Conservation (phyloP, 2,797 vertebrate genomes). For the Champsocephalus gunnari region DNA sequence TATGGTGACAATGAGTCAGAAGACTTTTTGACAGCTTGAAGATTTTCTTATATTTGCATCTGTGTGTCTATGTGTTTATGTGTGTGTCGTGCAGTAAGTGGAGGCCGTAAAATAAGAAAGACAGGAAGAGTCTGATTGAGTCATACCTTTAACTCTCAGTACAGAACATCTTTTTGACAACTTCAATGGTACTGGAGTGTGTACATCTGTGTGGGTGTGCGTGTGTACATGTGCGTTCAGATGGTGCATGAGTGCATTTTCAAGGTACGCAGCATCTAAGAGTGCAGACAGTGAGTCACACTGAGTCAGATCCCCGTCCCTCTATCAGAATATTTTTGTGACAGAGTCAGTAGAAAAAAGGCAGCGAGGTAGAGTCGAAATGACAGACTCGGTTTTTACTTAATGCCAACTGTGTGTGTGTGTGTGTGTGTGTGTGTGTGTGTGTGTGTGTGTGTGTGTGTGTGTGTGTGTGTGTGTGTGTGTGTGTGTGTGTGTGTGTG, state of each 20-base stretch:
- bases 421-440: neutral
- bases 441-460: neutral
- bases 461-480: too few relatives aligned
- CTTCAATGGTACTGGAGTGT: constrained; percentile 37
- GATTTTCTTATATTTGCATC: neutral
- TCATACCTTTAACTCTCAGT: constrained; percentile 53
- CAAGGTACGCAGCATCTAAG: constrained; percentile 30
- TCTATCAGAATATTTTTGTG: constrained; percentile 65
- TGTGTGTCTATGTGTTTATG: neutral
- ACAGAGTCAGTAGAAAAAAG: constrained; percentile 56
- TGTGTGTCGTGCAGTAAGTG: neutral
- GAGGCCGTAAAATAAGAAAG: constrained; percentile 30
- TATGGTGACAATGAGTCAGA: constrained; percentile 22
- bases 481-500: neutral
- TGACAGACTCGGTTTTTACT: constrained; percentile 59
- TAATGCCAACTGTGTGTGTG: constrained; percentile 29
- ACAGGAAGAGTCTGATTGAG: constrained; percentile 55
- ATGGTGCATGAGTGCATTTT: constrained; percentile 25
- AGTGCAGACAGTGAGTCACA: constrained; percentile 54
- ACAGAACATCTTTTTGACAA: constrained; percentile 73
- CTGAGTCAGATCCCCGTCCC: constrained; percentile 64
- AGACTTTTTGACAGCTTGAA: constrained; percentile 27
- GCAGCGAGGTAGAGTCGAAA: constrained; percentile 45
- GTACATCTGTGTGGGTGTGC: constrained; percentile 10
- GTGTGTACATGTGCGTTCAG: constrained; percentile 12